phyloP scores from a whole-genome alignment of 2,888 invertebrate genomes.

The Polydrusus tereticollis region DNA sequence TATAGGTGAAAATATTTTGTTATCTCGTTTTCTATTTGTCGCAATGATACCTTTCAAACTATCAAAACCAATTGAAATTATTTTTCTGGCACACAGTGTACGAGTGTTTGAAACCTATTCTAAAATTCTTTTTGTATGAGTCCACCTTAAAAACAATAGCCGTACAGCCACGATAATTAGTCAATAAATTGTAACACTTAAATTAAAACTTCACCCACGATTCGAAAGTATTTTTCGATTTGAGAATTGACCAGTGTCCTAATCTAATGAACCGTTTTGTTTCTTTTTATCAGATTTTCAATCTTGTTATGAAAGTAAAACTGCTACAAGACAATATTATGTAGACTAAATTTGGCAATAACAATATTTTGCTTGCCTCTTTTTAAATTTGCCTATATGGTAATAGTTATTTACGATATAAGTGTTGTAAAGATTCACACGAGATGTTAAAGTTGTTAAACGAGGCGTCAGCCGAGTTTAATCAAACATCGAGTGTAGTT shows the following conservation, averaged over 20 bases:
- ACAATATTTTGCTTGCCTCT: slow-evolving; percentile 22
- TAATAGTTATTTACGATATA: too few relatives aligned
- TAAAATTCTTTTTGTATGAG: slow-evolving; percentile 16
- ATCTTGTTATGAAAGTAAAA: slow-evolving; percentile 46
- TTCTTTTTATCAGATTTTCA: slow-evolving; percentile 36
- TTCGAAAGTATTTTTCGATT: slow-evolving; percentile 47
- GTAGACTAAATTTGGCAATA: slow-evolving; percentile 46
- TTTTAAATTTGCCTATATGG: slow-evolving; percentile 14
- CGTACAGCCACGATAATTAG: slow-evolving; percentile 42
- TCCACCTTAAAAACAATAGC: slow-evolving; percentile 24
- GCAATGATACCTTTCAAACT: too few relatives aligned
- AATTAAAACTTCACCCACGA: slow-evolving; percentile 47
- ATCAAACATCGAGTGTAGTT: too few relatives aligned
- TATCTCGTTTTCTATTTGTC: too few relatives aligned
- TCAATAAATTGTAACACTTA: slow-evolving; percentile 45
- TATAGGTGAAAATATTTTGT: too few relatives aligned
- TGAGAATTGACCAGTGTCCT: slow-evolving; percentile 30
- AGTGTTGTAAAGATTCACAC: too few relatives aligned
- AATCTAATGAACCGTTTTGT: slow-evolving; percentile 49
- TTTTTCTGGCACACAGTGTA: not conserved
- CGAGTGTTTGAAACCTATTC: not conserved
- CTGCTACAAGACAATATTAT: slow-evolving; percentile 33
- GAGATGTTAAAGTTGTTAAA: too few relatives aligned
- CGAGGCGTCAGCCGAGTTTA: too few relatives aligned
- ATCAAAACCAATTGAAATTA: not conserved